Conservation (phyloP, 2,113 vertebrate species). For the Cyphomyrus plagiostoma region DNA sequence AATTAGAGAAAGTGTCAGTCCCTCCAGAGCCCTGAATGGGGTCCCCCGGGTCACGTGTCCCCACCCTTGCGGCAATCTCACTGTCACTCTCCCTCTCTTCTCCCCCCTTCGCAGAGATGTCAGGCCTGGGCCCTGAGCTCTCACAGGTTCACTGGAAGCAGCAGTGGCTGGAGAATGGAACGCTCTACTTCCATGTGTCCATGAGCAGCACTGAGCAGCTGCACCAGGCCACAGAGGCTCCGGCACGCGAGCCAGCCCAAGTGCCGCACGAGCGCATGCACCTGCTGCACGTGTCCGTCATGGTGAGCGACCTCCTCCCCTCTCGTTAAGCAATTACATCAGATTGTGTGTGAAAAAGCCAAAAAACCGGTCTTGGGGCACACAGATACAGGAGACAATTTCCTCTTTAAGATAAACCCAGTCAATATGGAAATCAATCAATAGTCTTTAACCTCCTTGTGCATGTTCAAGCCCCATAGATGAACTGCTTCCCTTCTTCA, state of each 20-base stretch:
- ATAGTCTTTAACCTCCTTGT: neutral
- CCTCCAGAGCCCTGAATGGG: neutral
- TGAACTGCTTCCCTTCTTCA: neutral
- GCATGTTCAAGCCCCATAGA: neutral
- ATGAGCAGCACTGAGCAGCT: constrained; percentile 77
- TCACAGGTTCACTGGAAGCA: constrained; percentile 96
- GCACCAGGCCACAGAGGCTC: constrained; percentile 69
- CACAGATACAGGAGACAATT: neutral
- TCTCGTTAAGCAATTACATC: neutral
- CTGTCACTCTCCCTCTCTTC: neutral
- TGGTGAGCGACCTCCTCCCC: constrained; percentile 67
- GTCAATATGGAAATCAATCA: neutral
- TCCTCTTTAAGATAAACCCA: neutral
- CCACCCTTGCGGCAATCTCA: neutral
- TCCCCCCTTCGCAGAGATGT: constrained; percentile 74
- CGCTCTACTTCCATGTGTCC: constrained; percentile 91
- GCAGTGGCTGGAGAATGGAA: constrained; percentile 97
- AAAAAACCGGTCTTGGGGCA: neutral
- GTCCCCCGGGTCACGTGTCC: neutral
- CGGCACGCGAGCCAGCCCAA: constrained; percentile 76
- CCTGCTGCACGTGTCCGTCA: constrained; percentile 91
- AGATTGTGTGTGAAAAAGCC: neutral
- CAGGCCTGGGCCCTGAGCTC: constrained; percentile 81
- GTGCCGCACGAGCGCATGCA: constrained; percentile 91
- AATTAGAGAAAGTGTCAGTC: neutral